These are phyloP conservation scores for Halesus radiatus DNA, from an alignment of 1,140 invertebrate species.

Conservation along the genomic window DNA sequence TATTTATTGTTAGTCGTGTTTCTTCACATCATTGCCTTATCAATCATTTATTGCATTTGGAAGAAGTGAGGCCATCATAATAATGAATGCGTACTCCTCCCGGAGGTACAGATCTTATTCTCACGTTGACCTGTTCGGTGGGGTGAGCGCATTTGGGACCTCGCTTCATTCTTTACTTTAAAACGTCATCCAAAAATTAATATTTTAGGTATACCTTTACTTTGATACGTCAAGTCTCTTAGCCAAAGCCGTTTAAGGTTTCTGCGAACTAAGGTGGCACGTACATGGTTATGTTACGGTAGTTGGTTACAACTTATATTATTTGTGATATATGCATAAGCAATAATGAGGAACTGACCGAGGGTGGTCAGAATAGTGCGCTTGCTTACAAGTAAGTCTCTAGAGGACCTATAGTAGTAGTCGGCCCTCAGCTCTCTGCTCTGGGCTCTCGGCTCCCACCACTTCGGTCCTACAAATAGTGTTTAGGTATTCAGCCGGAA, in stretches of 20 bases:
- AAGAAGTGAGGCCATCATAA: neutral
- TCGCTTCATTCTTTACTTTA: neutral
- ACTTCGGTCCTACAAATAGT: conserved; percentile 27
- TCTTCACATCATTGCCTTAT: conserved; percentile 16
- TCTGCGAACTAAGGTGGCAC: conserved; percentile 18
- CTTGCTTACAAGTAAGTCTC: neutral
- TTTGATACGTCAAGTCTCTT: conserved; percentile 17
- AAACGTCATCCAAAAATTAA: conserved; percentile 31
- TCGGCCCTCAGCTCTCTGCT: neutral
- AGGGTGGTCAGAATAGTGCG: conserved; percentile 26
- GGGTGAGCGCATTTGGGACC: neutral
- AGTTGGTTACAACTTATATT: conserved; percentile 37
- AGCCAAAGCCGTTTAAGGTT: conserved; percentile 35
- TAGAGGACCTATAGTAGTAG: neutral
- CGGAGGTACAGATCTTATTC: neutral
- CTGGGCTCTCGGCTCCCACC: neutral
- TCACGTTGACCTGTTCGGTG: neutral
- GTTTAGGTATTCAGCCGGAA: conserved; percentile 26
- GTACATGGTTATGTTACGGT: conserved; percentile 23
- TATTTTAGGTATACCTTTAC: conserved; percentile 31
- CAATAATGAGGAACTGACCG: conserved; percentile 41
- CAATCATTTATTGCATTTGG: conserved; percentile 6
- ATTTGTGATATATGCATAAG: conserved; percentile 50
- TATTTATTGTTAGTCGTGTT: conserved; percentile 3
- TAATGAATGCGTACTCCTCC: neutral